Conservation (phyloP, 1,140 invertebrate species). For the Babylonia areolata region DNA sequence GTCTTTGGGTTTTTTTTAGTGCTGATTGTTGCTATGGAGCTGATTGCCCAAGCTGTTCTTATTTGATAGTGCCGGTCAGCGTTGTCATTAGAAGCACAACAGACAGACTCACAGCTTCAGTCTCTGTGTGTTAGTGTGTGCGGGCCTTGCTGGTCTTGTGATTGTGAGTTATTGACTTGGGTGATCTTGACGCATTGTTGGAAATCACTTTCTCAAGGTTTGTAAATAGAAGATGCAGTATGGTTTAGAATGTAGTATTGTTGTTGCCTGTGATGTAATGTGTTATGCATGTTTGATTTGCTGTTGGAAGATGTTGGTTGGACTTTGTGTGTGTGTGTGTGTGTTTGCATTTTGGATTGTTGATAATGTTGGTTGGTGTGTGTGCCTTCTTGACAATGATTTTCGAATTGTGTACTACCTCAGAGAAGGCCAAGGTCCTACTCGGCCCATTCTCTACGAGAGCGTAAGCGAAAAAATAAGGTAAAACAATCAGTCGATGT, state of each 20-base stretch:
- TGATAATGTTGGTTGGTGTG: not conserved
- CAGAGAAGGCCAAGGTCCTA: slow-evolving; percentile 49
- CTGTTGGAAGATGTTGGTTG: too few relatives aligned
- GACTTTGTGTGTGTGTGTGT: not conserved
- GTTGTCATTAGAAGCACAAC: too few relatives aligned
- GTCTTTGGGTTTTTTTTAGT: too few relatives aligned
- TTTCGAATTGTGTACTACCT: not conserved
- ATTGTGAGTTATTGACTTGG: not conserved
- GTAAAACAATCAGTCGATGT: slow-evolving; percentile 39
- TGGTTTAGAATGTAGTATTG: not conserved
- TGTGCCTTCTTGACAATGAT: not conserved
- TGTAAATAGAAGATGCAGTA: not conserved
- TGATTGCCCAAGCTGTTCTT: too few relatives aligned
- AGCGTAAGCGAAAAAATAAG: slow-evolving; percentile 49
- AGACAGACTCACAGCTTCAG: too few relatives aligned
- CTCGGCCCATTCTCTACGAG: slow-evolving; percentile 48
- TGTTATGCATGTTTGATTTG: too few relatives aligned
- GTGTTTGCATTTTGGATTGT: not conserved
- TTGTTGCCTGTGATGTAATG: not conserved
- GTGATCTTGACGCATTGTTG: not conserved
- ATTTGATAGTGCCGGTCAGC: too few relatives aligned
- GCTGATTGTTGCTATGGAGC: too few relatives aligned
- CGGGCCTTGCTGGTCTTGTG: too few relatives aligned
- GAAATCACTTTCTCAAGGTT: not conserved
- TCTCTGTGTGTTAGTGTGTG: too few relatives aligned